Base-by-base conservation (phyloP, 2,797 vertebrate species). In the Hybognathus amarus region DNA sequence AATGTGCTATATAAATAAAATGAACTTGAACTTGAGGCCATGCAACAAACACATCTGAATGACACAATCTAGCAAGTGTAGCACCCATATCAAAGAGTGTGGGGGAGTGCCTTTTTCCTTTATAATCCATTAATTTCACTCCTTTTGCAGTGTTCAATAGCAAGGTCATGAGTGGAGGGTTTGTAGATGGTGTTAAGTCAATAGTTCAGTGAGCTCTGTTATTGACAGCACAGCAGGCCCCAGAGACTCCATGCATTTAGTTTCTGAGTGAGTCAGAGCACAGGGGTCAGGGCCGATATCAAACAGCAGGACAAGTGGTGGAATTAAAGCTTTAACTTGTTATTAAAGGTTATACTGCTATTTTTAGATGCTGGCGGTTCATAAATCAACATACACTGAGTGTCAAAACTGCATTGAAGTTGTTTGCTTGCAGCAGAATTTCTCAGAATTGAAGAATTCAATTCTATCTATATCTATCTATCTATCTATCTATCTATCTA, bases 161-260 rank as follows among this genome's bases (percentile, higher is more conserved):
- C 67, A 77, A 75, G 87, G 77, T 86, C 79, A 84, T 50, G 70
- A 70, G 70, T 66, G 67, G 64, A 15, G 71, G 64, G 82, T 75
- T 87, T 86, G 85, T 69, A 66, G 83, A 89, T 77, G 82, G 64
- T 69, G 80, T 54, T 69, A 80, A 81, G 86, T 90, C 88, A 83
- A 88, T 88, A 88, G 87, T 83, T 87, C 84, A 85, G 79, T 82
- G 79, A 85, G 86, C 71, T 82, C 77, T 83, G 82, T 77, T 89
- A 87, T 89, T 84, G 85, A 87, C 88, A 79, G 83, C 68, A 9
- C 66, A 71, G 59, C 50, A 68, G 86, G 77, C 77, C 64, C 80
- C 45, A 45, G 83, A 89, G 85, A 86, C 73, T 61, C 61, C 24
- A 63, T 83, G 77, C 70, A 70, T 86, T 77, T 79, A 74, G 76